These are phyloP conservation scores for Labroides dimidiatus DNA, from an alignment of 2,797 vertebrate species.

Conservation along the genomic window DNA sequence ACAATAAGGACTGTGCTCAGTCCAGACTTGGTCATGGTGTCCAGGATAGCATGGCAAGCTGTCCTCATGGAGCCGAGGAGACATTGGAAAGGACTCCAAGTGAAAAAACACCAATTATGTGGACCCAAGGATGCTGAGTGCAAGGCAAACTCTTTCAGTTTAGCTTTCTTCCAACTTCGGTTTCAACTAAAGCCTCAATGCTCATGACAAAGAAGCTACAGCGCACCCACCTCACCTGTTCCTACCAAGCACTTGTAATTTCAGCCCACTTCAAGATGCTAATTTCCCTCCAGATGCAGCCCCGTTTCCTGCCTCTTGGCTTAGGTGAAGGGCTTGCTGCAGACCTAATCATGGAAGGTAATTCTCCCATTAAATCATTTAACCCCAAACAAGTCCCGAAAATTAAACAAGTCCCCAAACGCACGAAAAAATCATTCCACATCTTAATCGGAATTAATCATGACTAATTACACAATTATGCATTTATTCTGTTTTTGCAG, in stretches of 20 bases:
- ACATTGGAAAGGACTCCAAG: no score
- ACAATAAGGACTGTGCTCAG: no score
- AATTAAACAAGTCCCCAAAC: slow-evolving; percentile 71
- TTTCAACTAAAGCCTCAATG: no score
- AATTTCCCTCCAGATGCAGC: no score
- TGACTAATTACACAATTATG: slow-evolving; percentile 63
- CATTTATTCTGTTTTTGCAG: slow-evolving; percentile 65
- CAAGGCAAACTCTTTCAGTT: no score
- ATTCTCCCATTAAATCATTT: slow-evolving; percentile 66
- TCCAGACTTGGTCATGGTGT: no score
- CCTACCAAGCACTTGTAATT: slow-evolving; percentile 23
- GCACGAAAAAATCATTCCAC: slow-evolving; percentile 53
- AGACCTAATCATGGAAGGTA: slow-evolving; percentile 53
- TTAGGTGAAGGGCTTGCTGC: slow-evolving; percentile 27
- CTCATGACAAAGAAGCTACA: no score
- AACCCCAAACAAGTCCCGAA: slow-evolving; percentile 67
- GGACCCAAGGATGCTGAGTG: no score
- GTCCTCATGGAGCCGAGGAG: no score
- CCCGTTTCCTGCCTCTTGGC: slow-evolving; percentile 45
- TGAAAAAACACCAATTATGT: no score
- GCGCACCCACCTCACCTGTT: neutral
- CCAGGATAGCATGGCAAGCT: no score
- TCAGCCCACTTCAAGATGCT: slow-evolving; percentile 32
- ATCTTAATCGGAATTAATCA: slow-evolving; percentile 66
- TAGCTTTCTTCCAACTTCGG: no score